Conservation (phyloP, 2,888 invertebrate genomes). For the Julus scandinavius region DNA sequence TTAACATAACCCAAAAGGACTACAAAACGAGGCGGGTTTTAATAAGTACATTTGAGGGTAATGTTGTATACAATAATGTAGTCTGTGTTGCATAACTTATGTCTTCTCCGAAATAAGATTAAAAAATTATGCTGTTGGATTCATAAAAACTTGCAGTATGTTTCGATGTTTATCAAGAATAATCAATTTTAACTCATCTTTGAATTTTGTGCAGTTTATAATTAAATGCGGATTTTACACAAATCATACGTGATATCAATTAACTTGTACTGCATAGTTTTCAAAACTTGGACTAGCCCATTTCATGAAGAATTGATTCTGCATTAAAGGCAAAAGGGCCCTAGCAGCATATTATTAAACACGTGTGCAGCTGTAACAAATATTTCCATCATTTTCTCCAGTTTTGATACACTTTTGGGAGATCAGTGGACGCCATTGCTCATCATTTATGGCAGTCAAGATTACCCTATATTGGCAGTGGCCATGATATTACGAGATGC, state of each 20-base stretch:
- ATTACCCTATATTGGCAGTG: background rate
- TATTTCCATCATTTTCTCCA: background rate
- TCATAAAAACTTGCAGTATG: too few relatives aligned
- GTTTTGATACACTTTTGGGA: background rate
- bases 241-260: too few relatives aligned
- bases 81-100: background rate
- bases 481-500: background rate
- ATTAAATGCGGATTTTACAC: too few relatives aligned
- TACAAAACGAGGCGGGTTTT: background rate
- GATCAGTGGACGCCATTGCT: background rate
- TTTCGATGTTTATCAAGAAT: too few relatives aligned
- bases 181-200: too few relatives aligned
- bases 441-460: background rate
- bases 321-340: too few relatives aligned
- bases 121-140: too few relatives aligned
- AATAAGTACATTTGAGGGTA: background rate
- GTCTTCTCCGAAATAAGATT: background rate
- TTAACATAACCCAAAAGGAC: background rate
- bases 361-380: background rate
- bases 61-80: background rate
- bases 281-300: too few relatives aligned
- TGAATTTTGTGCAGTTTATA: too few relatives aligned
- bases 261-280: too few relatives aligned
- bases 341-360: too few relatives aligned
- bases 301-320: too few relatives aligned